phyloP scores from a whole-genome alignment of 2,888 invertebrate genomes.

The Lamproptera curius region DNA sequence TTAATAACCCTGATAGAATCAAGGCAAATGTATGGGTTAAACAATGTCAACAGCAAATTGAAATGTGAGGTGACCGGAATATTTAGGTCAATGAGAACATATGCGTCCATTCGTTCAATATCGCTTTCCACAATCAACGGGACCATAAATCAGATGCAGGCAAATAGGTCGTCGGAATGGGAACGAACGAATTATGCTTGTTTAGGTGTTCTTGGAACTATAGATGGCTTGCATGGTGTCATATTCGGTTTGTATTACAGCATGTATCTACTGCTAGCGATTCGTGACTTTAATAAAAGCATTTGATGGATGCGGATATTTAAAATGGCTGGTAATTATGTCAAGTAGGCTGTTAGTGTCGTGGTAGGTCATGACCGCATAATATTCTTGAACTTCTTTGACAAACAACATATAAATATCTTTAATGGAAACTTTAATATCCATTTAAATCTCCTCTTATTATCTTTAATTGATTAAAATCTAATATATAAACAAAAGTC shows the following conservation, averaged over 20 bases:
- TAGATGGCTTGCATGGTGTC: conserved; percentile 9
- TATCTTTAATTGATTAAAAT: no score
- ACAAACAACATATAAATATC: no score
- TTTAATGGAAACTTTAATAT: no score
- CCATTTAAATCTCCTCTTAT: no score
- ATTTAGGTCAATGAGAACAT: conserved; percentile 44
- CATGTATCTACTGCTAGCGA: background rate
- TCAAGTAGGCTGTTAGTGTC: no score
- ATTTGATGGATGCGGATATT: no score
- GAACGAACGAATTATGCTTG: background rate
- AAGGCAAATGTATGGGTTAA: background rate
- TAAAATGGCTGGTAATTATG: no score
- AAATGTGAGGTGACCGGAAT: conserved; percentile 24
- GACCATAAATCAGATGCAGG: conserved; percentile 18
- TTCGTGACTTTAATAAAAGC: no score
- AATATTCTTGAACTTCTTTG: no score
- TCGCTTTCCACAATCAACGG: conserved; percentile 20
- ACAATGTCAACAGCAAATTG: conserved; percentile 26
- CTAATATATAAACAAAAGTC: background rate
- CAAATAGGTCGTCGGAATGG: conserved; percentile 19
- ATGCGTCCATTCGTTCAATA: conserved; percentile 27
- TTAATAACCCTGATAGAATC: background rate
- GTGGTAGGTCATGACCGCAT: no score
- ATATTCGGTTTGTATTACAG: background rate
- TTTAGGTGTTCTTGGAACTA: background rate